A percentile compares a stretch with the other conserved stretches of the same genome.
These are phyloP conservation scores for Acrobasis suavella DNA, from an alignment of 2,888 invertebrate genomes.

Conservation along the genomic window DNA sequence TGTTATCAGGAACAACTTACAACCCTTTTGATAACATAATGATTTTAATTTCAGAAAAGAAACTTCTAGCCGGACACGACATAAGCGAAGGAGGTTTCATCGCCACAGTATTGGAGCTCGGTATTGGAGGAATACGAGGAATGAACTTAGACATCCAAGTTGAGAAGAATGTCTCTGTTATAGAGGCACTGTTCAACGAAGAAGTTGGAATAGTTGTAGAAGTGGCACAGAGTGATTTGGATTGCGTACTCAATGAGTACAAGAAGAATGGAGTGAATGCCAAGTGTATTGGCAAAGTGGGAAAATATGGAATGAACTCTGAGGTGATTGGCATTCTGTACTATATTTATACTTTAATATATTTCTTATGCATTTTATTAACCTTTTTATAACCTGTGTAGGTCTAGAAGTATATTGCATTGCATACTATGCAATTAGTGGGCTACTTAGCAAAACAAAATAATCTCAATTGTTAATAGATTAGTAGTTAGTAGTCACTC, in stretches of 20 bases:
- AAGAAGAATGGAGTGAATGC: conserved; percentile 83
- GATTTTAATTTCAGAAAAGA: conserved; percentile 74
- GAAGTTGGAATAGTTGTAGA: conserved; percentile 94
- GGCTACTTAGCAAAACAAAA: too few species aligned
- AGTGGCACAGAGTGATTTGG: conserved; percentile 80
- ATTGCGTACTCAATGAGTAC: conserved; percentile 84
- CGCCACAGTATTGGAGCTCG: conserved; percentile 96
- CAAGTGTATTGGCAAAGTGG: conserved; percentile 85
- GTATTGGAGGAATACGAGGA: conserved; percentile 95
- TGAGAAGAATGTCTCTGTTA: conserved; percentile 69
- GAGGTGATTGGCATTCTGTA: conserved; percentile 57
- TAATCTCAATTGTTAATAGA: too few species aligned
- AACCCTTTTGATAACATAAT: too few species aligned
- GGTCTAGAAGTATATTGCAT: too few species aligned
- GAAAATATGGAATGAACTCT: conserved; percentile 86
- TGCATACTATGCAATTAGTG: too few species aligned
- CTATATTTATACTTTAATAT: not conserved
- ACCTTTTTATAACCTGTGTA: too few species aligned
- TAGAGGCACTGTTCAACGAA: conserved; percentile 90
- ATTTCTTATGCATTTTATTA: too few species aligned
- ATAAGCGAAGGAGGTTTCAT: conserved; percentile 98
- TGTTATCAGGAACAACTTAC: too few species aligned
- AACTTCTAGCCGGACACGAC: conserved; percentile 94
- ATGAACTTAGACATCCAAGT: conserved; percentile 84
- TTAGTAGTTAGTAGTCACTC: not conserved